These are phyloP conservation scores for Diarsia dahlii DNA, from an alignment of 2,888 invertebrate genomes.

Conservation along the genomic window DNA sequence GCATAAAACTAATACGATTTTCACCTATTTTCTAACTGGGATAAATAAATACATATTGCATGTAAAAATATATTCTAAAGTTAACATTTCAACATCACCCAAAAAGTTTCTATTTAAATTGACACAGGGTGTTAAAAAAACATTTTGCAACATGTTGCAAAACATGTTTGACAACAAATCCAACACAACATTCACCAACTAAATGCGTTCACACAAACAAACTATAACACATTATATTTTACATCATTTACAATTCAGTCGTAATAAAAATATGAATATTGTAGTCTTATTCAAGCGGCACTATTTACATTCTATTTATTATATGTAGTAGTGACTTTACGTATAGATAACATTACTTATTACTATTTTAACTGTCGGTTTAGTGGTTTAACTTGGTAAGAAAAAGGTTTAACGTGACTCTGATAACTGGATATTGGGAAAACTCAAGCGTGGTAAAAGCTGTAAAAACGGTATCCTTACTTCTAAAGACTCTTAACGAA, in stretches of 20 bases:
- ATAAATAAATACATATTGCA: neutral
- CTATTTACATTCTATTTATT: slow-evolving; percentile 71
- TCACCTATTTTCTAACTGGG: neutral
- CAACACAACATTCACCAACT: slow-evolving; percentile 76
- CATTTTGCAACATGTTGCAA: slow-evolving; percentile 4
- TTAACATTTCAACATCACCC: slow-evolving; percentile 3
- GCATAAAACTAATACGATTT: neutral
- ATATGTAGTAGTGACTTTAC: slow-evolving; percentile 68
- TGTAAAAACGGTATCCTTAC: too few species aligned
- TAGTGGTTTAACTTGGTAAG: slow-evolving; percentile 34
- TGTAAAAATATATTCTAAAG: slow-evolving; percentile 18
- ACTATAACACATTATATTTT: slow-evolving; percentile 69
- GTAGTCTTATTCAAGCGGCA: slow-evolving; percentile 71
- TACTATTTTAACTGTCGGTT: slow-evolving; percentile 42
- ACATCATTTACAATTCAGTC: slow-evolving; percentile 87
- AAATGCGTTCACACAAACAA: slow-evolving; percentile 77
- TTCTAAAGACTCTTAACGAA: too few species aligned
- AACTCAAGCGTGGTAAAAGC: neutral
- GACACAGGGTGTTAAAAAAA: slow-evolving; percentile 13
- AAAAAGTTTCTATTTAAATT: slow-evolving; percentile 17
- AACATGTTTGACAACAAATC: slow-evolving; percentile 27
- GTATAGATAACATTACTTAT: slow-evolving; percentile 60
- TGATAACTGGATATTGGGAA: neutral
- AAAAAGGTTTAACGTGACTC: neutral
- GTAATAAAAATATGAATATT: slow-evolving; percentile 81